A percentile compares a stretch with the other conserved stretches of the same genome.
These are phyloP conservation scores for Rana temporaria DNA, from an alignment of 2,113 vertebrate species.

Conservation along the genomic window DNA sequence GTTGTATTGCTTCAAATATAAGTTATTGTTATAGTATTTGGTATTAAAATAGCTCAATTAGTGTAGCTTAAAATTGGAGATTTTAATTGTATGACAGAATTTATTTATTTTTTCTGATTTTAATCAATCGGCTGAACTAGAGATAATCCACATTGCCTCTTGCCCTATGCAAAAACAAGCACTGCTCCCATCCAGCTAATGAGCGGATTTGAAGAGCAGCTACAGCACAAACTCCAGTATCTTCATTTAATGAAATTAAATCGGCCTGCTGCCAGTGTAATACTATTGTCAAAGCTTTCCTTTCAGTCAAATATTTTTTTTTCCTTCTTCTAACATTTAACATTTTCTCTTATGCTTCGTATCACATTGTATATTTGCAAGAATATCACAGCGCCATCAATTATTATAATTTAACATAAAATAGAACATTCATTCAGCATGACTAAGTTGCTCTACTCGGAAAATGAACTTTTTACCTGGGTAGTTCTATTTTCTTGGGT, in stretches of 20 bases:
- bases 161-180: not conserved
- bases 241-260: slow-evolving; percentile 46
- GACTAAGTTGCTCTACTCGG: slow-evolving; percentile 76
- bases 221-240: slow-evolving; percentile 22
- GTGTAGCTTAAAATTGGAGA: no score
- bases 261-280: slow-evolving; percentile 24
- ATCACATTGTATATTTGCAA: slow-evolving; percentile 15
- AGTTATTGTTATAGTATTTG: no score
- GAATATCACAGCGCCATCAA: slow-evolving; percentile 8
- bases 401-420: slow-evolving; percentile 36
- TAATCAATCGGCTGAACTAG: slow-evolving; percentile 2
- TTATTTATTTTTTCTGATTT: not conserved
- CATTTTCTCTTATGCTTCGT: slow-evolving; percentile 1
- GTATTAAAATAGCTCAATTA: not conserved
- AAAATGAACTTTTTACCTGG: slow-evolving; percentile 76
- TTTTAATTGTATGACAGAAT: no score
- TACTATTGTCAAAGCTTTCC: not conserved
- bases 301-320: slow-evolving; percentile 12
- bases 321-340: slow-evolving; percentile 48
- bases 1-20: no score
- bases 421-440: slow-evolving; percentile 56
- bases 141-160: not conserved
- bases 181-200: not conserved
- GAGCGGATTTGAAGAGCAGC: slow-evolving; percentile 13
- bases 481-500: slow-evolving; percentile 71